Evolutionary conservation across 2,113 vertebrate species (phyloP), one percentile per base, ranked within the genome.

Genomic region (Herpailurus yagouaroundi): DNA sequence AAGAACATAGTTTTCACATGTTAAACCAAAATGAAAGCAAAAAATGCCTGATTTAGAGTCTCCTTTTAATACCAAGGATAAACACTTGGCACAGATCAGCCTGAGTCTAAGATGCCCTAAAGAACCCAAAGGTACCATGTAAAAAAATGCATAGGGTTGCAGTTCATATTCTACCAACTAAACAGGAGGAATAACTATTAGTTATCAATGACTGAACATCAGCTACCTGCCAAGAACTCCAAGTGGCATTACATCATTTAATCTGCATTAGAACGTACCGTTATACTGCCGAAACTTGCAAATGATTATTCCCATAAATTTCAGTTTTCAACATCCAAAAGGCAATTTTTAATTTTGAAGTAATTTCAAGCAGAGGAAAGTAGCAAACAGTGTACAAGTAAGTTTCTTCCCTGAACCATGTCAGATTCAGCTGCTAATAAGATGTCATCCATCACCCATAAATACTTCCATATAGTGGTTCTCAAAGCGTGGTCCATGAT

Each of bases 1-100:
- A 84, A 85, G 41, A 85, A 31, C 60, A 81, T 11, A 69, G 45
- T 63, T 97, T 96, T 91, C 38, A 98, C 38, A 82, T 16, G 77
- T 18, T 84, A 81, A 85, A 45, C 23, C 50, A 77, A 94, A 96
- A 86, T 66, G 71, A 96, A 93, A 92, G 33, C 87, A 15, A 77
- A 60, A 96, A 55, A 31, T 64, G 15, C 31, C 31, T 97, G 14
- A 89, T 63, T 15, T 25, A 93, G 15, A 50, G 18, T n/a, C 18
- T 92, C 83, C 10, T n/a, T 48, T n/a, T 31, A 90, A 48, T 87
- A 94, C 6, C 45, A 94, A 55, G 38, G 64, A 41, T 64, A 80
- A 95, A 19, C 87, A 94, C 38, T 29, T 79, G 52, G 73, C 19
- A 50, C 19, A 81, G 91, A 52, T 48, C 38, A 82, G 82, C 45